phyloP scores from a whole-genome alignment of 2,888 invertebrate genomes.

The Nemoura dubitans region DNA sequence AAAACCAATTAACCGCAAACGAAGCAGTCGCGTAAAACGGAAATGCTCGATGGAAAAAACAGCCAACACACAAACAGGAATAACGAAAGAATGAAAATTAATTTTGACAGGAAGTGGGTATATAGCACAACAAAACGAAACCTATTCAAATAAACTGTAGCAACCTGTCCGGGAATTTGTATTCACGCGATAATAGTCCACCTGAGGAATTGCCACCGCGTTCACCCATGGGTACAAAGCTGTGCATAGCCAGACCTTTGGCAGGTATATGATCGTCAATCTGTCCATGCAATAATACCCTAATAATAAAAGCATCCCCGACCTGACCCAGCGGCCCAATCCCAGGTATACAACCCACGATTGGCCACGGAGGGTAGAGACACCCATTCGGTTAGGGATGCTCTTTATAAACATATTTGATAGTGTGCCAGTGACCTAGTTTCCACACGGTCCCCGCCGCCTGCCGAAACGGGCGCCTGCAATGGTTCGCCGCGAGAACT shows the following conservation, averaged over 20 bases:
- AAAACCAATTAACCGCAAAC: background rate
- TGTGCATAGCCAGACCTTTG: background rate
- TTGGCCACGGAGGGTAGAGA: background rate
- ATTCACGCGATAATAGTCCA: background rate
- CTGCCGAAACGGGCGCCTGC: background rate
- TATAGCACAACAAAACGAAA: background rate
- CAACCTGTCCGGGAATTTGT: background rate
- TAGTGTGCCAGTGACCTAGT: conserved; percentile 29
- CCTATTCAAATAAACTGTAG: conserved; percentile 5
- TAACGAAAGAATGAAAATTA: background rate
- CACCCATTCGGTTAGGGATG: background rate
- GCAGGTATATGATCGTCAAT: background rate
- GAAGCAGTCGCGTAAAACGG: too few relatives aligned
- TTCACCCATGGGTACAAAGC: background rate
- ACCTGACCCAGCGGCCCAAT: conserved; percentile 13
- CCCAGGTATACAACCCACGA: conserved; percentile 19
- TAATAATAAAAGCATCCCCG: background rate
- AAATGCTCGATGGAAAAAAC: background rate
- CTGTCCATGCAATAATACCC: background rate
- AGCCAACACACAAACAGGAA: background rate
- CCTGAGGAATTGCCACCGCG: background rate
- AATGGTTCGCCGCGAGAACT: background rate
- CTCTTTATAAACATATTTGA: conserved; percentile 18
- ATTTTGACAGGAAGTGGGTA: background rate
- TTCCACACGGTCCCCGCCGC: background rate